These are phyloP conservation scores for Epirrita christyi DNA, from an alignment of 2,888 invertebrate species.

Conservation along the genomic window DNA sequence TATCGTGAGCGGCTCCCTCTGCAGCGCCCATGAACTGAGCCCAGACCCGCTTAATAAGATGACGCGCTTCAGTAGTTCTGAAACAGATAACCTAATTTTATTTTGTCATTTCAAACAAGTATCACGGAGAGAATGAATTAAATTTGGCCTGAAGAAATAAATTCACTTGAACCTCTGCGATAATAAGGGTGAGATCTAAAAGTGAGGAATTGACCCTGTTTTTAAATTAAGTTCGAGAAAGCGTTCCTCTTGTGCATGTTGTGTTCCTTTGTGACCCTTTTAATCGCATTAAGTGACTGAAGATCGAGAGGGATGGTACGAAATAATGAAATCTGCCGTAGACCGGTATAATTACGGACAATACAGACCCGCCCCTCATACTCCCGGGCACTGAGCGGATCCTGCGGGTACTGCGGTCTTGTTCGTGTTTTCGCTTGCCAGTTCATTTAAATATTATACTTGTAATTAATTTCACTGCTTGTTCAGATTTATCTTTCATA, in stretches of 20 bases:
- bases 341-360: slow-evolving; percentile 67
- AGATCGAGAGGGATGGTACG: slow-evolving; percentile 62
- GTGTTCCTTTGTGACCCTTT: slow-evolving; percentile 63
- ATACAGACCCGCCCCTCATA: slow-evolving; percentile 53
- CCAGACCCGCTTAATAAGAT: slow-evolving; percentile 96
- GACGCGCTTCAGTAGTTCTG: slow-evolving; percentile 94
- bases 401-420: slow-evolving; percentile 33
- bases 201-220: slow-evolving; percentile 23
- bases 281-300: slow-evolving; percentile 51
- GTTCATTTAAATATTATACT: slow-evolving; percentile 40
- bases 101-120: slow-evolving; percentile 64
- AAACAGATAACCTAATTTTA: slow-evolving; percentile 79
- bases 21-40: slow-evolving; percentile 96
- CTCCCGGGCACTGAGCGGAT: slow-evolving; percentile 27
- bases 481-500: slow-evolving; percentile 5
- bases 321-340: slow-evolving; percentile 70
- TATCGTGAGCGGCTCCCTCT: slow-evolving; percentile 92
- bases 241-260: slow-evolving; percentile 55
- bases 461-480: slow-evolving; percentile 38
- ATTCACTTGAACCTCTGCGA: slow-evolving; percentile 42
- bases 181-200: slow-evolving; percentile 29
- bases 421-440: slow-evolving; percentile 41
- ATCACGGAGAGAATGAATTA: slow-evolving; percentile 62
- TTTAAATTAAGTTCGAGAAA: slow-evolving; percentile 41
- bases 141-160: slow-evolving; percentile 58